Evolutionary conservation across 2,113 vertebrate genomes (phyloP), one percentile per base, ranked within the genome.

Genomic region (Dunckerocampus dactyliophorus): DNA sequence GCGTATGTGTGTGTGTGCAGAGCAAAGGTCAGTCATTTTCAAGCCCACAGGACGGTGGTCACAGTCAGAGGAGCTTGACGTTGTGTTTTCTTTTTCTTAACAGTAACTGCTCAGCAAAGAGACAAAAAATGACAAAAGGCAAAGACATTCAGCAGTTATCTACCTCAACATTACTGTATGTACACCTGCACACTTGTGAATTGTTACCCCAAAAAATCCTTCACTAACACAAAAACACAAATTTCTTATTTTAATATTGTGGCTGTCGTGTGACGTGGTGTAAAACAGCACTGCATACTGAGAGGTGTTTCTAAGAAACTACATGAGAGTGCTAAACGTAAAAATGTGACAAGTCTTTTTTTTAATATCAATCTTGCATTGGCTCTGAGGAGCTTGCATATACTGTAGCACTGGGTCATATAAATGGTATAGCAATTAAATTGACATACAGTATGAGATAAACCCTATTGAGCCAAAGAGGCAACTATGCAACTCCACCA

Each of bases 101-200:
- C 46, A 49, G 66, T 79, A 75, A 79, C 73, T 72, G 65, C 52
- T 54, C 31, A 34, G 31, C 5, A 34, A 34, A 8, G 31, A 34
- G 62, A 59, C 12, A n/a, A 20, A 19, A 48, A 12, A 4, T 48
- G n/a, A 20, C 47, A 19, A 49, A 34, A 34, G 31, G 31, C 31
- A 34, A 34, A 34, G 24, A 28, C 24, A 28, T 28, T 28, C 24
- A 28, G 24, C 24, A 28, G 24, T 28, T 28, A 28, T 28, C 24
- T 28, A 5, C 5, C 24, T 28, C 24, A 28, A 28, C 24, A 28
- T 28, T n/a, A n/a, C n/a, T n/a, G n/a, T n/a, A n/a, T n/a, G n/a
- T n/a, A n/a, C n/a, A n/a, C n/a, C n/a, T n/a, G n/a, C n/a, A n/a
- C n/a, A n/a, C n/a, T n/a, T n/a, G n/a, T n/a, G 5, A 28, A 5